Conservation (phyloP, 1,140 invertebrate genomes). For the Diachasmimorpha longicaudata region DNA sequence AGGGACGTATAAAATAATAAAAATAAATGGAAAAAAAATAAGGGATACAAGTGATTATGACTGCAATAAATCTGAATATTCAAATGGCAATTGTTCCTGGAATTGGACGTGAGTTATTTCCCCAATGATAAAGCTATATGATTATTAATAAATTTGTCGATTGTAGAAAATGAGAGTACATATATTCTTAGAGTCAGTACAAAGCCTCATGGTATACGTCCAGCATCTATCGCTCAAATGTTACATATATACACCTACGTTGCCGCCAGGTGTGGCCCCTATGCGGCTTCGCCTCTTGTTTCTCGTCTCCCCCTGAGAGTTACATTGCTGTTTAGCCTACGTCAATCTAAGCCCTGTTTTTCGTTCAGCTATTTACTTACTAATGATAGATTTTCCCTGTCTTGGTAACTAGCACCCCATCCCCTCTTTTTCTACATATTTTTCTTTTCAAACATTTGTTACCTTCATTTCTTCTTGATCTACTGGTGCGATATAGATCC, state of each 20-base stretch:
- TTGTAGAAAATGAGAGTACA: constrained; percentile 5
- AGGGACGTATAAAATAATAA: constrained; percentile 5
- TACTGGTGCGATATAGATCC: too few species aligned
- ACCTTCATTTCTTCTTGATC: background rate
- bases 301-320: constrained; percentile 16
- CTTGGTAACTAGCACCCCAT: constrained; percentile 14
- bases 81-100: background rate
- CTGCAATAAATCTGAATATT: background rate
- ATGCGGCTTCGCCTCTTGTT: constrained; percentile 17
- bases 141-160: background rate
- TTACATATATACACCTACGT: constrained; percentile 21
- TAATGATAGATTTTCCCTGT: constrained; percentile 53
- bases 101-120: background rate
- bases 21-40: background rate
- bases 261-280: constrained; percentile 25
- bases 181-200: background rate
- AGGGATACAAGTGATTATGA: background rate
- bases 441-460: background rate
- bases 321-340: constrained; percentile 48
- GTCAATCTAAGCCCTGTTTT: constrained; percentile 30
- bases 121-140: background rate
- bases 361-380: constrained; percentile 54
- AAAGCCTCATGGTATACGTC: background rate
- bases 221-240: background rate
- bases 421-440: background rate